These are phyloP conservation scores for Sebastes oblongus DNA, from an alignment of 2,797 vertebrate genomes.

Conservation along the genomic window DNA sequence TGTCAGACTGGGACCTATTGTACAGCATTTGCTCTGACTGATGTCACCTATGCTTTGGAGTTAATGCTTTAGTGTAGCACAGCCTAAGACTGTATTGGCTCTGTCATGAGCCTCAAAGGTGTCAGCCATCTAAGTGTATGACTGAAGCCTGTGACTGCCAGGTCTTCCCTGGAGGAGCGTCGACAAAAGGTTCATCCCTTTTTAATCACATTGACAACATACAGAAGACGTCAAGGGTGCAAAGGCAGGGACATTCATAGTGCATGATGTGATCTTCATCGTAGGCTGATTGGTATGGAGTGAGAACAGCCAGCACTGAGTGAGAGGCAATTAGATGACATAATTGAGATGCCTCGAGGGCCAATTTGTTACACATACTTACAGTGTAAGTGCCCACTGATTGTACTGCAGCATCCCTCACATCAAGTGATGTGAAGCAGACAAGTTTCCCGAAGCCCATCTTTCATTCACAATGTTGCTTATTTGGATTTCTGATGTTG, in stretches of 20 bases:
- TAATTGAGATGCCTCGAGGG: conserved; percentile 77
- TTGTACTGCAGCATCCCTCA: conserved; percentile 36
- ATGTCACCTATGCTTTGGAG: conserved; percentile 56
- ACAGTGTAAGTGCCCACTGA: conserved; percentile 59
- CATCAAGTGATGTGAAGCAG: conserved; percentile 1
- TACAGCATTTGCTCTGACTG: conserved; percentile 51
- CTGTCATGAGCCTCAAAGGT: conserved; percentile 21
- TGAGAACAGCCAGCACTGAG: conserved; percentile 46
- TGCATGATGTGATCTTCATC: conserved; percentile 39
- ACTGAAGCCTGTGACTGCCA: neutral
- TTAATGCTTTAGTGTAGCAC: conserved; percentile 28
- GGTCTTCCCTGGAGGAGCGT: neutral
- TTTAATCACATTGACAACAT: conserved; percentile 41
- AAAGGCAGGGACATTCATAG: conserved; percentile 4
- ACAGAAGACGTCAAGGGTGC: conserved; percentile 3
- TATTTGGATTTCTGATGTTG: neutral
- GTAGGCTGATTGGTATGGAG: conserved; percentile 57
- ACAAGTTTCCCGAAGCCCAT: neutral
- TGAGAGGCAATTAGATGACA: conserved; percentile 73
- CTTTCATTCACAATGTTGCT: conserved; percentile 1
- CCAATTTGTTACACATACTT: conserved; percentile 74
- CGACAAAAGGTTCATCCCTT: conserved; percentile 9
- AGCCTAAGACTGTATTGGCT: conserved; percentile 10
- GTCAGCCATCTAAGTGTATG: conserved; percentile 16
- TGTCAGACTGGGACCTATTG: conserved; percentile 67